These are phyloP conservation scores for Bicyclus anynana DNA, from an alignment of 1,140 invertebrate species.

Conservation along the genomic window DNA sequence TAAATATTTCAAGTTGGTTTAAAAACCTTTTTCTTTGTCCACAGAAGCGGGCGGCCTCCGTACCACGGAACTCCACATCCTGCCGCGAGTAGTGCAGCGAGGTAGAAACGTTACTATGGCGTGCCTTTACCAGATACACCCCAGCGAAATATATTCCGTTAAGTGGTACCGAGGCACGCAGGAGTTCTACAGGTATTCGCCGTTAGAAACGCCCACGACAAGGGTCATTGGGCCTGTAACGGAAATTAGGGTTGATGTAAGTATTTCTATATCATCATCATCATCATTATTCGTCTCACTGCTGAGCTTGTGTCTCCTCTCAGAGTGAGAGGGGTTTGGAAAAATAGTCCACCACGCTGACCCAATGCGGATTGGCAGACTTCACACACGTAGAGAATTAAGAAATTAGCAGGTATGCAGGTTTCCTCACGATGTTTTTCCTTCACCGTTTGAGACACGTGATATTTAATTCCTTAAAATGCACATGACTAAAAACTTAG, in stretches of 20 bases:
- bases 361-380: no score
- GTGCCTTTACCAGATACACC: conserved; percentile 63
- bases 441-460: no score
- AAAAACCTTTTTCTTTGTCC: conserved; percentile 35
- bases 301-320: no score
- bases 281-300: no score
- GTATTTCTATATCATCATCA: conserved; percentile 24
- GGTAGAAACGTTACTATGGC: conserved; percentile 72
- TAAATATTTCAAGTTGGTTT: neutral
- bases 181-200: conserved; percentile 89
- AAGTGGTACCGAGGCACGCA: conserved; percentile 89
- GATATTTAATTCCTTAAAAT: no score
- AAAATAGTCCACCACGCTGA: no score
- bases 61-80: conserved; percentile 62
- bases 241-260: conserved; percentile 69
- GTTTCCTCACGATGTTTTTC: no score
- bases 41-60: conserved; percentile 65
- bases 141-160: conserved; percentile 84
- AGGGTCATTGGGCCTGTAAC: conserved; percentile 47
- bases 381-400: no score
- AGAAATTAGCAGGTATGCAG: no score
- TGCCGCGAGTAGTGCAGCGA: conserved; percentile 60
- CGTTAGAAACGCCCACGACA: conserved; percentile 71
- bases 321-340: no score
- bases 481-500: no score